Base-by-base conservation (phyloP, 2,888 invertebrate genomes). In the Drosophila trichaetosa region DNA sequence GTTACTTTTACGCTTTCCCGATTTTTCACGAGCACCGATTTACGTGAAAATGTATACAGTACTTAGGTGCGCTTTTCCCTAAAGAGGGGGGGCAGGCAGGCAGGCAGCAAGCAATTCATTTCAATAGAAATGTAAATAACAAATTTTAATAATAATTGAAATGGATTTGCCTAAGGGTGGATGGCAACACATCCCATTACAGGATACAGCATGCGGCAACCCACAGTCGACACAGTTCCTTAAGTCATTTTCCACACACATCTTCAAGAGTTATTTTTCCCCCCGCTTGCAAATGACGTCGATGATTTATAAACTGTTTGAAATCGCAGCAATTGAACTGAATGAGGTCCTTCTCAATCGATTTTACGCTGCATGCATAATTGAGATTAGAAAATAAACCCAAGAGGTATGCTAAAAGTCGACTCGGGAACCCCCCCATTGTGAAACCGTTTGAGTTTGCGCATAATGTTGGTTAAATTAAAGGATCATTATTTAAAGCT, bases 121-220 rank as follows among this genome's bases (percentile, higher is more conserved):
- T 89, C 91, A 91, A 91, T 91, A 80, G 88, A 91, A 91, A 91
- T 91, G 91, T 90, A 91, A 91, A 91, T 91, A 87, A 64, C 48
- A 85, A 87, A 87, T 90, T 88, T 87, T 83, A 85, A 90, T 88
- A 79, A 90, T 89, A 90, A 89, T 89, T 90, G 87, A 90, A 89
- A 89, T 88, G 76, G 64, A 64, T 90, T 78, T 72, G 49, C 49
- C 51, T 33, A 33, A 51, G 82, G 82, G 65, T 73, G 70, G 62
- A 52, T 52, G 33, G 34, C 31, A 60, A 38, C 18, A 27, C 48
- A 42, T 24, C 68, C 62, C 46, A 79, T 40, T 42, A 40, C 21
- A 48, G 68, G 74, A 89, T 74, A 33, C 4, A 78, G 85, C 71
- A 75, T 86, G 88, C 65, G 90, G 82, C 83, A 81, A 69, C 70